Evolutionary conservation across 2,888 invertebrate genomes (phyloP).

Genomic region (Crocallis elinguaria): DNA sequence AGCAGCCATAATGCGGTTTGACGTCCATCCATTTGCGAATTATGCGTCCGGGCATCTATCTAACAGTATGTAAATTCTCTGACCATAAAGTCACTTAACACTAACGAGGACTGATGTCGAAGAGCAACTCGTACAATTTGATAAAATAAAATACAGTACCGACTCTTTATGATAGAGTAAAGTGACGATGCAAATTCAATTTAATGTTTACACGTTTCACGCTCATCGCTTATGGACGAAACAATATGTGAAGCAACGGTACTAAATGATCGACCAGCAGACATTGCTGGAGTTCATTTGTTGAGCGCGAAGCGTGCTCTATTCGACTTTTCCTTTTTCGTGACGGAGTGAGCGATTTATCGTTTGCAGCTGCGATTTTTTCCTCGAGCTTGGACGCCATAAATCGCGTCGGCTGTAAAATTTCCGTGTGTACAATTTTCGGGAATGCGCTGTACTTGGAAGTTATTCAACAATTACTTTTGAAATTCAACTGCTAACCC

Average conservation of each 20-base stretch:
- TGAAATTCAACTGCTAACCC: slow-evolving; percentile 8
- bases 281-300: slow-evolving; percentile 56
- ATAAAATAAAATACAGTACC: slow-evolving; percentile 39
- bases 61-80: slow-evolving; percentile 36
- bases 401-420: slow-evolving; percentile 53
- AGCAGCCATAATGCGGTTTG: slow-evolving; percentile 28
- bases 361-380: slow-evolving; percentile 59
- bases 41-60: slow-evolving; percentile 31
- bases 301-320: slow-evolving; percentile 54
- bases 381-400: slow-evolving; percentile 50
- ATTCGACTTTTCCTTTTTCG: slow-evolving; percentile 53
- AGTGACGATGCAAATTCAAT: slow-evolving; percentile 51
- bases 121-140: slow-evolving; percentile 42
- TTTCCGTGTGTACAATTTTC: slow-evolving; percentile 45
- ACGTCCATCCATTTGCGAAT: slow-evolving; percentile 25
- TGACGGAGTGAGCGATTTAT: slow-evolving; percentile 65
- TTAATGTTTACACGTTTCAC: slow-evolving; percentile 47
- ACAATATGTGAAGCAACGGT: slow-evolving; percentile 58
- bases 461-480: slow-evolving; percentile 28
- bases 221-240: slow-evolving; percentile 51
- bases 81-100: slow-evolving; percentile 41
- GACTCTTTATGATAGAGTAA: slow-evolving; percentile 18
- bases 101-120: slow-evolving; percentile 46
- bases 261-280: slow-evolving; percentile 57
- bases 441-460: slow-evolving; percentile 36